phyloP scores from a whole-genome alignment of 2,888 invertebrate genomes.

The Xanthia togata region DNA sequence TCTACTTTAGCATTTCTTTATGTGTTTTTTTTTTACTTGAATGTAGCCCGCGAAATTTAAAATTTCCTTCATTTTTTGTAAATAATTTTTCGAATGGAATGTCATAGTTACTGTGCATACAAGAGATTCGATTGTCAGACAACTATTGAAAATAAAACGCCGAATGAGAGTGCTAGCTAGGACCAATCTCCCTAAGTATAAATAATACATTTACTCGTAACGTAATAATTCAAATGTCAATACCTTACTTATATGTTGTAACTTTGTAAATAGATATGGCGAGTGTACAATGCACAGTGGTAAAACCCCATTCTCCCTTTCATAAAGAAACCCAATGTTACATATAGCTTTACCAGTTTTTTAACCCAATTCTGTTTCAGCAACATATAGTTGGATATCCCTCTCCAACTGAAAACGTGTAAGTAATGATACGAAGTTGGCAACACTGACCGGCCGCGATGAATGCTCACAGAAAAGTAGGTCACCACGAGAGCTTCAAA shows the following conservation, averaged over 20 bases:
- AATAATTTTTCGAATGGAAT: not conserved
- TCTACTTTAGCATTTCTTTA: not conserved
- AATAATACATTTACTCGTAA: not conserved
- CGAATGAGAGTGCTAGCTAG: not conserved
- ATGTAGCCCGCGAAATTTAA: not conserved
- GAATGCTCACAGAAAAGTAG: conserved; percentile 73
- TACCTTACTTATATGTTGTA: not conserved
- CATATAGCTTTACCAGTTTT: conserved; percentile 44
- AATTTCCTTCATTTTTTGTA: not conserved
- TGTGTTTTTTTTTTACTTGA: not conserved
- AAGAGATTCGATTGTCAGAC: not conserved
- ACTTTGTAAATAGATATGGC: not conserved
- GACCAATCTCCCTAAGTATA: not conserved
- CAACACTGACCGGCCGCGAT: conserved; percentile 71
- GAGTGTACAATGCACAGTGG: not conserved
- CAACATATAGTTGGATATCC: conserved; percentile 46
- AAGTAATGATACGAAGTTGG: conserved; percentile 69
- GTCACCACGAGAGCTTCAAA: conserved; percentile 75
- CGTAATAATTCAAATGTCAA: not conserved
- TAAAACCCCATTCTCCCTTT: not conserved
- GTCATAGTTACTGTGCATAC: no score
- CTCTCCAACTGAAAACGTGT: conserved; percentile 55
- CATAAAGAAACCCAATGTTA: conserved; percentile 20
- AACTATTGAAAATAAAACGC: not conserved
- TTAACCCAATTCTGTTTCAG: conserved; percentile 31